Base-by-base conservation (phyloP, 2,113 vertebrate genomes). In the Herpetotheres cachinnans region DNA sequence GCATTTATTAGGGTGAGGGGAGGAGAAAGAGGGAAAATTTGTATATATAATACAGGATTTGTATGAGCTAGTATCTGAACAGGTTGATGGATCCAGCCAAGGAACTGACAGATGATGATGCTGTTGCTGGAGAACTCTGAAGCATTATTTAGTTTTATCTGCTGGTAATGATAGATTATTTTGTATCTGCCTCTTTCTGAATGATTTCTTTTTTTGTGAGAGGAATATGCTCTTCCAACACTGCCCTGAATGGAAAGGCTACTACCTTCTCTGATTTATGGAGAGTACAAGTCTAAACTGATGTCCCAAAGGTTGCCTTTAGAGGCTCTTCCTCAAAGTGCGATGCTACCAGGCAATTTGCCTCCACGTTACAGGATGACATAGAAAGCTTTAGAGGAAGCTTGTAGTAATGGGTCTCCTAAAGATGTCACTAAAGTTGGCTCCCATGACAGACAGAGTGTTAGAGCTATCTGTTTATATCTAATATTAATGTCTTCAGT, bases 401-500 rank as follows among this genome's bases (percentile, higher is more conserved):
- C 40, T 34, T 7, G 16, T 14, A 78, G 32, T 30, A 27, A 20
- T 38, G 67, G 67, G 20, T 69, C 59, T 88, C 83, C 95, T 32
- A 22, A 62, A 74, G 93, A 27, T 89, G 79, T 80, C 95, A 71
- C 61, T 14, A 4, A 30, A 86, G 46, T 46, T 77, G 59, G 55
- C 81, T 93, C 16, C 70, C 0, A 2, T 59, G 95, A 46, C 90
- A 94, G 89, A 52, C 13, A 71, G 50, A 29, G 47, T 14, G 55
- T 29, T 38, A 36, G 78, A 71, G 56, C 74, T 91, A 11, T 82
- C 93, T 95, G 92, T 95, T 95, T 63, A 12, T 82, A 90, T 54
- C 92, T 46, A 34, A 89, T 86, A 93, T 90, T 80, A 85, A 95
- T 92, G 78, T 52, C 72, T 77, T 55, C 69, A 10, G 81, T 94